Evolutionary conservation across 2,797 vertebrate genomes (phyloP).

Genomic region (Gobionotothen gibberifrons): DNA sequence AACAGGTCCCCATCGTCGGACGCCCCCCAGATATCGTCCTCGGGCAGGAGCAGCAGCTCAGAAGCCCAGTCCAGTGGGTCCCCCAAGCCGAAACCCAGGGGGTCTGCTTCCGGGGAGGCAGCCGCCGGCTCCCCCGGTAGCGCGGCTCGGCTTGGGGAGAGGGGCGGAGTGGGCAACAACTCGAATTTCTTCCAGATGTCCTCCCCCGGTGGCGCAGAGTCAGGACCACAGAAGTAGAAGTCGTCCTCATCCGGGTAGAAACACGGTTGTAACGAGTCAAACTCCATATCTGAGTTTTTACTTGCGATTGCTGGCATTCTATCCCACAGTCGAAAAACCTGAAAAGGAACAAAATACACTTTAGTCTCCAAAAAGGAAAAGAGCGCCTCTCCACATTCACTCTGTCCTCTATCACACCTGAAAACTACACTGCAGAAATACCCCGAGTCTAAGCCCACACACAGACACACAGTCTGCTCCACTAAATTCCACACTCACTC

Average conservation of each 20-base stretch:
- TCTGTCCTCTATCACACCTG: conserved; percentile 61
- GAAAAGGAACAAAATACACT: conserved; percentile 50
- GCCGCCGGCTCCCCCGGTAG: conserved; percentile 87
- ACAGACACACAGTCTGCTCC: conserved; percentile 61
- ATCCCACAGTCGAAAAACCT: conserved; percentile 73
- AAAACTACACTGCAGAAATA: conserved; percentile 42
- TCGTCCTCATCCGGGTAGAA: conserved; percentile 99
- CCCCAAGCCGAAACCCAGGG: conserved; percentile 84
- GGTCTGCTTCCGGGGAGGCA: conserved; percentile 72
- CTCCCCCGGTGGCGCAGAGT: conserved; percentile 96
- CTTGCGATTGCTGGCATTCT: conserved; percentile 93
- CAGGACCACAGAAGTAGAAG: conserved; percentile 96
- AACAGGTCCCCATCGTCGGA: conserved; percentile 86
- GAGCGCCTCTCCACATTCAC: conserved; percentile 23
- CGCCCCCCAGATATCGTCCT: conserved; percentile 91
- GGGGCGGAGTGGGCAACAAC: conserved; percentile 94
- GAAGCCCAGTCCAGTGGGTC: conserved; percentile 93
- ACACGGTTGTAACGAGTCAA: conserved; percentile 97
- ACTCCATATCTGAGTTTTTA: conserved; percentile 97
- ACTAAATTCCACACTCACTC: conserved; percentile 48
- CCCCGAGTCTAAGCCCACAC: conserved; percentile 72
- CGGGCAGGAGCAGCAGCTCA: conserved; percentile 91
- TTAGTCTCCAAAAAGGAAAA: conserved; percentile 30
- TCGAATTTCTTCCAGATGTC: conserved; percentile 99
- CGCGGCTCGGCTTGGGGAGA: conserved; percentile 92